Evolutionary conservation across 2,888 invertebrate species (phyloP).

Genomic region (Hypomecis atomaria): DNA sequence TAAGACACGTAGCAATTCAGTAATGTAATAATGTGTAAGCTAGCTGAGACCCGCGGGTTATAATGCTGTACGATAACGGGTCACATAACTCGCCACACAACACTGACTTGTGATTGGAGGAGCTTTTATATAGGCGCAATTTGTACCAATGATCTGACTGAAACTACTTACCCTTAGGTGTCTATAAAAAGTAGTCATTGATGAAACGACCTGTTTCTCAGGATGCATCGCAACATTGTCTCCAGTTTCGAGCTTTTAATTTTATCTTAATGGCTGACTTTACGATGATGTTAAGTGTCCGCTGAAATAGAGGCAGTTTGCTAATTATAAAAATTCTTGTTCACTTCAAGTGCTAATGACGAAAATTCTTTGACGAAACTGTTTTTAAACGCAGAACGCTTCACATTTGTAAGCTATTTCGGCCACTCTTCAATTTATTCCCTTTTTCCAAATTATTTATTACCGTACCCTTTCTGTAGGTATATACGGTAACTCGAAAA

Average conservation of each 20-base stretch:
- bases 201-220: neutral
- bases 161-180: neutral
- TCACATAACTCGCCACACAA: too few relatives aligned
- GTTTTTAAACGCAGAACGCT: neutral
- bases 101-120: too few relatives aligned
- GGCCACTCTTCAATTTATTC: too few relatives aligned
- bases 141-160: neutral
- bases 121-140: neutral
- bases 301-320: conserved; percentile 14
- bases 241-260: conserved; percentile 31
- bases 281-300: conserved; percentile 14
- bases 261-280: conserved; percentile 33
- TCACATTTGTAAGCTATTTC: too few relatives aligned
- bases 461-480: too few relatives aligned
- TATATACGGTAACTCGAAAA: too few relatives aligned
- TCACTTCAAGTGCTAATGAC: neutral
- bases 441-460: too few relatives aligned
- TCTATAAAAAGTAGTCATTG: neutral
- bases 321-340: conserved; percentile 20
- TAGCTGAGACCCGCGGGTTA: too few relatives aligned
- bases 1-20: too few relatives aligned
- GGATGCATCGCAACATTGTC: conserved; percentile 33
- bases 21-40: too few relatives aligned
- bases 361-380: neutral
- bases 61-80: too few relatives aligned